These are phyloP conservation scores for Micromys minutus DNA, from an alignment of 2,113 vertebrate genomes.

Conservation along the genomic window DNA sequence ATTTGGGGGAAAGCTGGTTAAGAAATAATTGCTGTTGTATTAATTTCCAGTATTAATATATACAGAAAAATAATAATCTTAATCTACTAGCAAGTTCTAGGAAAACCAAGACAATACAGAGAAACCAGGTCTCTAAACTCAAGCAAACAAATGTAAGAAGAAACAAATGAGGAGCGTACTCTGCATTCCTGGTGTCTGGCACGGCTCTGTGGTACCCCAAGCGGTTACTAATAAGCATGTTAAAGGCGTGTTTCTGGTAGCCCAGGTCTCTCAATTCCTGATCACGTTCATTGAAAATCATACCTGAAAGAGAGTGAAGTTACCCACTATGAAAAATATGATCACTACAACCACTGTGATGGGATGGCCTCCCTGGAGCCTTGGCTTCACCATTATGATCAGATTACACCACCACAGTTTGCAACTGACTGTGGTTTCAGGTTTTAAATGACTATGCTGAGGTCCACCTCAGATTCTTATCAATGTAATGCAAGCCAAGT, in stretches of 20 bases:
- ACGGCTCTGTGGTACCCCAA: slow-evolving; percentile 92
- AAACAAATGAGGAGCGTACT: slow-evolving; percentile 84
- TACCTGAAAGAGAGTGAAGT: slow-evolving; percentile 86
- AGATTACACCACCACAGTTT: background rate
- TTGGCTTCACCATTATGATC: background rate
- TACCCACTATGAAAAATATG: background rate
- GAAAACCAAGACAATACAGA: background rate
- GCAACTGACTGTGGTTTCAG: background rate
- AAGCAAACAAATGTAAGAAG: background rate
- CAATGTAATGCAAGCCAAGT: background rate
- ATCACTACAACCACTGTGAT: fast-evolving
- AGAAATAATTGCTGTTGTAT: too few species aligned
- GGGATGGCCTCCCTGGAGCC: background rate
- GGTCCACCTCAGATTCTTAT: background rate
- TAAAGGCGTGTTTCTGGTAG: slow-evolving; percentile 98
- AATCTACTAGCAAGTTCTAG: background rate
- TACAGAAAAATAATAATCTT: too few species aligned
- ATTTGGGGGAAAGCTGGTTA: too few species aligned
- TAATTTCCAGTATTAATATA: too few species aligned
- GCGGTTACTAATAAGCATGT: slow-evolving; percentile 96
- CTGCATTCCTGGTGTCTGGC: slow-evolving; percentile 92
- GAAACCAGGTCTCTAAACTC: background rate
- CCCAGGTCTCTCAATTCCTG: slow-evolving; percentile 94
- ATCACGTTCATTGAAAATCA: slow-evolving; percentile 96
- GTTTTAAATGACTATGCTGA: background rate